Percentiles rank a stretch among this genome's conserved stretches.
These are phyloP conservation scores for Fregata magnificens DNA, from an alignment of 2,113 vertebrate genomes.

Conservation along the genomic window DNA sequence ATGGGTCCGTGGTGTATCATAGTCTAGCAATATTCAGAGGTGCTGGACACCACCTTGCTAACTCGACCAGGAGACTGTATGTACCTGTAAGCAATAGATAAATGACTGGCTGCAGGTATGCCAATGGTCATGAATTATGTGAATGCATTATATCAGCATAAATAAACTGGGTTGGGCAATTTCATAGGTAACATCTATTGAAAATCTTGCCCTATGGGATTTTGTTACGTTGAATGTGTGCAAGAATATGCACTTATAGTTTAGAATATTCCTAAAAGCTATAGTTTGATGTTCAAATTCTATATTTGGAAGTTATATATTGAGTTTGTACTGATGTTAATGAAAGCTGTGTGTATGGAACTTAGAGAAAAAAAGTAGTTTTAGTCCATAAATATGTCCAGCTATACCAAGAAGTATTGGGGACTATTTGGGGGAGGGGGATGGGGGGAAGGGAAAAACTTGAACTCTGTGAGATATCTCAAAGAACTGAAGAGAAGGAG, in stretches of 20 bases:
- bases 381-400: not conserved
- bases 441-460: not conserved
- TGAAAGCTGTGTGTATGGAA: not conserved
- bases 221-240: not conserved
- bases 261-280: not conserved
- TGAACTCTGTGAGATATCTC: not conserved
- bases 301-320: not conserved
- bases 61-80: not conserved
- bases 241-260: not conserved
- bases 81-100: not conserved
- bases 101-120: not conserved
- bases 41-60: not conserved
- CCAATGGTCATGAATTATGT: not conserved
- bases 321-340: not conserved
- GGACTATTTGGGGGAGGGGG: rapidly evolving
- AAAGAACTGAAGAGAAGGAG: not conserved
- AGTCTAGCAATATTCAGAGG: not conserved
- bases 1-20: not conserved
- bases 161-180: not conserved
- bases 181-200: not conserved
- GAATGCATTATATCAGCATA: not conserved
- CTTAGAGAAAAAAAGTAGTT: not conserved
- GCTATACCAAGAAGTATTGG: not conserved
- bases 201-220: not conserved
- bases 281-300: not conserved